Base-by-base conservation (phyloP, 1,140 invertebrate species). In the Procambarus clarkii region DNA sequence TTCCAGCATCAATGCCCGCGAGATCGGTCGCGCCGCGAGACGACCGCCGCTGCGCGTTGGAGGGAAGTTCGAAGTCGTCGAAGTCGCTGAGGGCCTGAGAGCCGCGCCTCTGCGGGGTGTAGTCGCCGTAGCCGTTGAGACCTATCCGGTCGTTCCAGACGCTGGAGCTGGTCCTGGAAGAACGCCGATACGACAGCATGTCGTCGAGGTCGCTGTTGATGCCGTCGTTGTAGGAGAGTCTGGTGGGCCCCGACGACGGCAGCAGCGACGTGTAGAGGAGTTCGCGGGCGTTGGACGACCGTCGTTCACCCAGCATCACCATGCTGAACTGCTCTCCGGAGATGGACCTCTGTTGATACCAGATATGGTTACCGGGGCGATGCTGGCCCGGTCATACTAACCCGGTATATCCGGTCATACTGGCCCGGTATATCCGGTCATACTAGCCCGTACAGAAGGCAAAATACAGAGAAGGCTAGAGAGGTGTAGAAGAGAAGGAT, bases 181-280 rank as follows among this genome's bases (percentile, higher is more conserved):
- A 78, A 2, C 81, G 48, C 11, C 74, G 54, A 60, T 84, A 84
- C 48, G 87, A 45, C 5, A 82, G 44, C 2, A 64, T 24, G 44
- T 85, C 88, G 50, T 84, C 71, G 45, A 88, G 58, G 46, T 90
- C 71, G 4, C 82, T 54, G 54, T 85, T 84, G 71, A 48, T 5
- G 45, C 48, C 80, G 1, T 79, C 54, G 60, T 15, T 9, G 71
- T 84, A 91, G 74, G 81, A 86, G 60, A 93, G 83, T 24, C 76
- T 79, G 64, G 84, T 93, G 44, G 92, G 92, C 4, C 88, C 92
- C 21, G 92, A 83, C 24, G 92, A 86, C 18, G 92, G 92, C 34
- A 93, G 90, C 24, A 93, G 83, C 45, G 90, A 93, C 3, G 92
- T 93, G 90, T 93, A 93, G 80, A 91, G 90, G 21, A 93, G 78